phyloP scores from a whole-genome alignment of 2,797 vertebrate genomes.

The Margarornis squamiger region DNA sequence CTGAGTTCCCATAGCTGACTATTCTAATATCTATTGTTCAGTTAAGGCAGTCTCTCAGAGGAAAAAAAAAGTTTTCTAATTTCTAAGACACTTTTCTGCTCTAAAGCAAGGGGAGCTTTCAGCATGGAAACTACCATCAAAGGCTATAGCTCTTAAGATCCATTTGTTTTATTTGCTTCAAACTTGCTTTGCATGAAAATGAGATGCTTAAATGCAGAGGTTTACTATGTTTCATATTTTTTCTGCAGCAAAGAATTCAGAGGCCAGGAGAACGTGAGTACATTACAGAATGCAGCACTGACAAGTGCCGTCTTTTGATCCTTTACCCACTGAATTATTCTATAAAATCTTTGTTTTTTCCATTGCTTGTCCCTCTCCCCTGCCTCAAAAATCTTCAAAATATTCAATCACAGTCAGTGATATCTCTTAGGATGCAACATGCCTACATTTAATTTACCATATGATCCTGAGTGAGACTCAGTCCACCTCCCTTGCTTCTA shows the following conservation, averaged over 20 bases:
- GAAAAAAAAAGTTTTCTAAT: not conserved
- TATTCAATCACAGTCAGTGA: not conserved
- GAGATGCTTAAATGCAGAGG: not conserved
- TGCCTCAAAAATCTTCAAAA: not conserved
- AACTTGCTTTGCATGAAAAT: slow-evolving; percentile 15
- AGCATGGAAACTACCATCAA: not conserved
- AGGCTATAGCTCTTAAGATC: not conserved
- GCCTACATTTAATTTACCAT: not conserved
- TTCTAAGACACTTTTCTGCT: not conserved
- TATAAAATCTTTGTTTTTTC: not conserved
- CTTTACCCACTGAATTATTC: not conserved
- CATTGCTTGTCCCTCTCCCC: not conserved
- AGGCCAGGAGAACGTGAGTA: not conserved
- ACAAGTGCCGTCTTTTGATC: not conserved
- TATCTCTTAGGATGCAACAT: not conserved
- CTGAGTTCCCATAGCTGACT: not conserved
- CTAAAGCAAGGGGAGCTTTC: not conserved
- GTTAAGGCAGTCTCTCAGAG: not conserved
- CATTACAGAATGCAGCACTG: not conserved
- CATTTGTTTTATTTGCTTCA: slow-evolving; percentile 19
- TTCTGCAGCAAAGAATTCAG: not conserved
- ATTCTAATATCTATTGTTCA: not conserved
- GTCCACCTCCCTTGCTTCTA: not conserved
- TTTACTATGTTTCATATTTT: not conserved
- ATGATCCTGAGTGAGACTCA: not conserved